These are phyloP conservation scores for Epinotia brunnichana DNA, from an alignment of 2,888 invertebrate species.

Conservation along the genomic window DNA sequence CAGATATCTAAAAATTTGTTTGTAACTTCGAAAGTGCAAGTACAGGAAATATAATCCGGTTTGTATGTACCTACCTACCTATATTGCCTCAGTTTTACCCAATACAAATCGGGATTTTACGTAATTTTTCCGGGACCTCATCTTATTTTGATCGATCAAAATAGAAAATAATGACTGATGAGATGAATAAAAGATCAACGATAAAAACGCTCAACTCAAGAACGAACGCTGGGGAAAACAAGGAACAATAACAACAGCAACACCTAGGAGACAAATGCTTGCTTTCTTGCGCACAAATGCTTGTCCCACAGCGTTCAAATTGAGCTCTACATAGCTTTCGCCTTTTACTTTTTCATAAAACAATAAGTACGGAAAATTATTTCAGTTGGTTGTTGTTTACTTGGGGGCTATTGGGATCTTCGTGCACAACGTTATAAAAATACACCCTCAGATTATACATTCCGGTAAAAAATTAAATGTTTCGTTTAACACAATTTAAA, in stretches of 20 bases:
- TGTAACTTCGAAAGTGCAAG: not conserved
- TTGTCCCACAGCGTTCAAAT: slow-evolving; percentile 22
- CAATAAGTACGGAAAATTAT: too few relatives aligned
- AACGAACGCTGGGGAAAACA: slow-evolving; percentile 22
- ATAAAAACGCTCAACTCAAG: not conserved
- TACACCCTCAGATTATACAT: not conserved
- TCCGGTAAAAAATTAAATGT: not conserved
- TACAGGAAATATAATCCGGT: not conserved
- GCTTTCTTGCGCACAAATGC: slow-evolving; percentile 32
- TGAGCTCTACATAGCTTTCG: slow-evolving; percentile 30
- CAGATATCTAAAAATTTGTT: too few relatives aligned
- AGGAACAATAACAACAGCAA: slow-evolving; percentile 30
- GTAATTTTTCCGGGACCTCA: too few relatives aligned
- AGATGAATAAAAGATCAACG: too few relatives aligned
- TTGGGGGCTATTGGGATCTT: too few relatives aligned
- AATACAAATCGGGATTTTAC: too few relatives aligned
- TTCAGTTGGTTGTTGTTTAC: too few relatives aligned
- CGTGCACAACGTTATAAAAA: too few relatives aligned
- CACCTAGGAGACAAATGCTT: slow-evolving; percentile 26
- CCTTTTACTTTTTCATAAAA: slow-evolving; percentile 28
- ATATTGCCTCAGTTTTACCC: too few relatives aligned
- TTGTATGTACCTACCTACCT: too few relatives aligned
- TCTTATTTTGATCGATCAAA: not conserved
- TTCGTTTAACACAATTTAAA: not conserved
- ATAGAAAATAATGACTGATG: not conserved